phyloP scores from a whole-genome alignment of 2,113 vertebrate species.

The Saguinus imperator region DNA sequence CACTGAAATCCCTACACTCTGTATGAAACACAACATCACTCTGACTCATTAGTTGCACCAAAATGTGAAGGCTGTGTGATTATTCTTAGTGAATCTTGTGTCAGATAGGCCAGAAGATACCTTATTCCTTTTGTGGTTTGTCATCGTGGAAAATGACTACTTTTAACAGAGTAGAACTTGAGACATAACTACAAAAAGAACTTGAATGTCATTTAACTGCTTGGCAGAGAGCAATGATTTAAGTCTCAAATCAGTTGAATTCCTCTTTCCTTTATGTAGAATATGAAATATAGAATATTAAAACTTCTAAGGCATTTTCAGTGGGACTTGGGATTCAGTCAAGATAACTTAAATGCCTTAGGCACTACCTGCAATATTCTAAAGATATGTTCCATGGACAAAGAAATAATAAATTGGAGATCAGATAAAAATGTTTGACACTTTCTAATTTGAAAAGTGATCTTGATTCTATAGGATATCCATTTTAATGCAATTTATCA shows the following conservation, averaged over 20 bases:
- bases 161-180: background rate
- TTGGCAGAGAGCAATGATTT: background rate
- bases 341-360: background rate
- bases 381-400: background rate
- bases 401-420: background rate
- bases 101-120: background rate
- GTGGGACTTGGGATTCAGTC: background rate
- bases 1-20: background rate
- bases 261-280: background rate
- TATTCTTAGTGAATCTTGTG: background rate
- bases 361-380: background rate
- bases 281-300: background rate
- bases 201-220: constrained; percentile 7
- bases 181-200: background rate
- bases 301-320: background rate
- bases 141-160: constrained; percentile 11
- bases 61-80: background rate
- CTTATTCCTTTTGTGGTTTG: background rate
- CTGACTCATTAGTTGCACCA: background rate
- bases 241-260: background rate
- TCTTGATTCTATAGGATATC: background rate
- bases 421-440: background rate
- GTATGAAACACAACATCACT: background rate
- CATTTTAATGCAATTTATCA: background rate
- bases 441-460: background rate